Conservation (phyloP, 2,113 vertebrate genomes). For the Rhinoderma darwinii region DNA sequence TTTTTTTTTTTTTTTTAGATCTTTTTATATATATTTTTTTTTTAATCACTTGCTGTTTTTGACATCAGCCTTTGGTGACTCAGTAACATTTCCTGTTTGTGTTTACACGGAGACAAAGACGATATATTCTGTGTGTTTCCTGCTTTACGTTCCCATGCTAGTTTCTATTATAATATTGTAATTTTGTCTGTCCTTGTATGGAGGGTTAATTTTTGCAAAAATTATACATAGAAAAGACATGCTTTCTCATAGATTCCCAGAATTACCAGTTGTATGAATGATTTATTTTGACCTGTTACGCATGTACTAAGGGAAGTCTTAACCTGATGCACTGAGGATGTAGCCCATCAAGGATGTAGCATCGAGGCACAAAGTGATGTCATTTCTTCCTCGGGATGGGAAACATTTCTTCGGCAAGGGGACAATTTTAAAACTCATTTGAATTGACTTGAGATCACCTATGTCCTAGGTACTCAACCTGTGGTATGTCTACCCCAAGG, state of each 20-base stretch:
- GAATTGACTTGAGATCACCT: no score
- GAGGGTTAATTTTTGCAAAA: background rate
- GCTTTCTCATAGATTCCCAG: background rate
- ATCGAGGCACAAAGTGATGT: background rate
- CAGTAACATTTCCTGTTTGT: conserved; percentile 1
- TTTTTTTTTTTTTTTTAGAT: background rate
- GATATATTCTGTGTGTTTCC: background rate
- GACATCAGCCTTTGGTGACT: background rate
- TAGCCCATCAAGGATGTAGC: background rate
- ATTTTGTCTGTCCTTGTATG: background rate
- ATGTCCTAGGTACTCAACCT: no score
- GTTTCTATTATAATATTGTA: background rate
- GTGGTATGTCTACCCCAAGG: no score
- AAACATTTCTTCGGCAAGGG: background rate
- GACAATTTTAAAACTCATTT: background rate
- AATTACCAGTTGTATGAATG: background rate
- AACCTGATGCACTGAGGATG: background rate
- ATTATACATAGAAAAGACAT: background rate
- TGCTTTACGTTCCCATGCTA: background rate
- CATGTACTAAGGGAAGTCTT: background rate
- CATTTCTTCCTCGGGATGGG: background rate
- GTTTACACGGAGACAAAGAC: background rate
- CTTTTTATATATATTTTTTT: background rate
- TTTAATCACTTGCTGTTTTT: background rate
- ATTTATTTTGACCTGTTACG: background rate